phyloP scores from a whole-genome alignment of 2,113 vertebrate species.

The Cyprinodon variegatus region DNA sequence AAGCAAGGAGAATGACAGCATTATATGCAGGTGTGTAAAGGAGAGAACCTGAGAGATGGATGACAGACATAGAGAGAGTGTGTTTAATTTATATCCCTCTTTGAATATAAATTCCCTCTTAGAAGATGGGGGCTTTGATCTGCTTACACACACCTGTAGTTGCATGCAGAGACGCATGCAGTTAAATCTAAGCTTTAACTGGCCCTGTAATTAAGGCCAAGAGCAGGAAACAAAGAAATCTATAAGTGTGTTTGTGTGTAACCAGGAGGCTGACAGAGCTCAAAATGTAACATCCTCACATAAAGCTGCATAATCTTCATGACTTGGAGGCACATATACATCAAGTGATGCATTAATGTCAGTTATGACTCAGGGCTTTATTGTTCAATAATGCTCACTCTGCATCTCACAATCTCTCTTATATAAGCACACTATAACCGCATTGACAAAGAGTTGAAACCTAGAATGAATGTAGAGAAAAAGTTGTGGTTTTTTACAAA shows the following conservation, averaged over 20 bases:
- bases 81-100: slow-evolving; percentile 72
- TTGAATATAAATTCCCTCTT: slow-evolving; percentile 73
- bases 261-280: slow-evolving; percentile 21
- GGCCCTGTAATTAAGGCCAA: slow-evolving; percentile 72
- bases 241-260: slow-evolving; percentile 22
- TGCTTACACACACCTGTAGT: slow-evolving; percentile 69
- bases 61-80: slow-evolving; percentile 44
- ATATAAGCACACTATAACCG: not conserved
- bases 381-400: slow-evolving; percentile 15
- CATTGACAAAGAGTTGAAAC: not conserved
- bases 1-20: slow-evolving; percentile 67
- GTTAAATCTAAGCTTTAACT: slow-evolving; percentile 59
- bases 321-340: slow-evolving; percentile 39
- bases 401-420: not conserved
- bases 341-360: slow-evolving; percentile 38
- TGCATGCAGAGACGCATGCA: slow-evolving; percentile 54
- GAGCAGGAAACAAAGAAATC: slow-evolving; percentile 48
- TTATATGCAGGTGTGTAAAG: slow-evolving; percentile 67
- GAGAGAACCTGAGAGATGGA: slow-evolving; percentile 43
- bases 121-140: slow-evolving; percentile 67
- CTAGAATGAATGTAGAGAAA: slow-evolving; percentile 17
- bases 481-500: slow-evolving; percentile 1
- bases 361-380: slow-evolving; percentile 36
- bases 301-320: slow-evolving; percentile 44
- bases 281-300: slow-evolving; percentile 17